A percentile compares a stretch with the other conserved stretches of the same genome.
These are phyloP conservation scores for Mola mola DNA, from an alignment of 2,113 vertebrate genomes.

Conservation along the genomic window DNA sequence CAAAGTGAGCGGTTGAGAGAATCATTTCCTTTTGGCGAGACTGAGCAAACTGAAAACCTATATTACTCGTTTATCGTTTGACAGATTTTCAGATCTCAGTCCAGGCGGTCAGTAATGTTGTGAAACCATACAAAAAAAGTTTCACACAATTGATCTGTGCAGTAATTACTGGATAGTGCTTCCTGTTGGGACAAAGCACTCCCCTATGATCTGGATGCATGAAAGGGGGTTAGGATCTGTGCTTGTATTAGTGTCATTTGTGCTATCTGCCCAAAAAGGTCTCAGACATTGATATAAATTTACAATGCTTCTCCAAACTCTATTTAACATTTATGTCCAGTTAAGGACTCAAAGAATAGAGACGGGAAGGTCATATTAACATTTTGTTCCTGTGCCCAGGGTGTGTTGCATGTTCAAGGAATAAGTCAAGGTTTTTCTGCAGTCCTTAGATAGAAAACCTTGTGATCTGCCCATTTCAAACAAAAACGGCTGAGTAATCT, in stretches of 20 bases:
- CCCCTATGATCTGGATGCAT: too few relatives aligned
- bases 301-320: too few relatives aligned
- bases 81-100: conserved; percentile 49
- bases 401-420: conserved; percentile 12
- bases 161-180: neutral
- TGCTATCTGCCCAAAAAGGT: too few relatives aligned
- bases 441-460: conserved; percentile 12
- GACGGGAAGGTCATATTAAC: conserved; percentile 35
- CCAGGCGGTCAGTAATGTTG: conserved; percentile 31
- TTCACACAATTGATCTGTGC: conserved; percentile 1
- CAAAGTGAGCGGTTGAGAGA: conserved; percentile 47
- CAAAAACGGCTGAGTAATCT: conserved; percentile 39
- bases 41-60: conserved; percentile 42
- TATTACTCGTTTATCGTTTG: conserved; percentile 44
- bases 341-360: neutral
- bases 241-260: too few relatives aligned
- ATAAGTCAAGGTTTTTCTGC: conserved; percentile 11
- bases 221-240: too few relatives aligned
- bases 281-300: too few relatives aligned
- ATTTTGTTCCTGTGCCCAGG: conserved; percentile 25
- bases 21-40: conserved; percentile 47
- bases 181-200: neutral
- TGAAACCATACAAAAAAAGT: conserved; percentile 36
- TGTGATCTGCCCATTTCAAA: conserved; percentile 47
- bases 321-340: neutral